Evolutionary conservation across 2,113 vertebrate genomes (phyloP), one percentile per base, ranked within the genome.

Genomic region (Abramis brama): DNA sequence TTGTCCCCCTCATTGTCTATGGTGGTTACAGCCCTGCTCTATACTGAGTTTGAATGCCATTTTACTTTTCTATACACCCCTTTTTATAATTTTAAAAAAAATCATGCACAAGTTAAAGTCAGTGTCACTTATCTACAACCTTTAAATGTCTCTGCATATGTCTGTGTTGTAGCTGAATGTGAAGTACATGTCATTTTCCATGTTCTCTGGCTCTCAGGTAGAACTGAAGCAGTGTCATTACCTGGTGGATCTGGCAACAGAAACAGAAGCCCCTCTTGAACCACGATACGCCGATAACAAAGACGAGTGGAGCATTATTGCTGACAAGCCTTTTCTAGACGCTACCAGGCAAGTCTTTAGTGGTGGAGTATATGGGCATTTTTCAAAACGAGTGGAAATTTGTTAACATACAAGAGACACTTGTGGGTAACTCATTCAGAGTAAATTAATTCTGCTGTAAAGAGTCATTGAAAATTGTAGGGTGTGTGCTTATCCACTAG

Each of bases 141-240:
- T 70, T 68, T 19, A 68, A 30, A 9, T 70, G 4, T 39, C n/a
- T 50, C 12, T 52, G 27, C n/a, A 17, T 36, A 47, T 45, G 43
- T 25, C 7, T 36, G 5, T 30, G 17, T 39, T 45, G 11, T 6
- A 1, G n/a, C 27, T 70, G 11, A n/a, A n/a, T n/a, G 25, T 79
- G 27, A 47, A 36, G 12, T 83, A 36, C 57, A 17, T 87, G 6
- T 64, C 17, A 30, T 64, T 47, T 15, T 55, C 11, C 2, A 0
- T n/a, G 60, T 39, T 83, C 13, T 91, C 0, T 91, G 4, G 50
- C 55, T 11, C 68, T 92, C 93, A 99, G 98, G 87, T 98, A 59
- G 97, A 99, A 84, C 87, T 99, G 90, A 96, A 93, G 75, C 98
- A 96, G 45, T 99, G 98, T 90, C 97, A 99, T 91, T 99, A 99